Evolutionary conservation across 2,888 invertebrate genomes (phyloP), one percentile per base, ranked within the genome.

Genomic region (Macrosiphum euphorbiae): DNA sequence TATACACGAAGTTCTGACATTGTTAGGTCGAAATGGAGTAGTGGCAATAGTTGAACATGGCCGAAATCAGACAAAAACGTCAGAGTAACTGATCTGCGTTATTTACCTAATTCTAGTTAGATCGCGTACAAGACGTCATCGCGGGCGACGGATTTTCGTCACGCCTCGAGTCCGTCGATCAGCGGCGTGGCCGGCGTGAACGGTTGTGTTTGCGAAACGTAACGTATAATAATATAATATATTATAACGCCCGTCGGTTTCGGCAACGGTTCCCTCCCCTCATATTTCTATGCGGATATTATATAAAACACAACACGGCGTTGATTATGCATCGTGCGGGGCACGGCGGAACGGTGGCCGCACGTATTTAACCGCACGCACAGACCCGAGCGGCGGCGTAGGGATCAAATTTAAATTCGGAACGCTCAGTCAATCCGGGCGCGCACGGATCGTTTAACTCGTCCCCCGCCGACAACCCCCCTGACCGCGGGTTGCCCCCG

Each of bases 381-480:
- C 28, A 11, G 44, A 50, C 44, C 67, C 35, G 52, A 16, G 61
- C 35, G 61, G 58, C 41, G 61, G 58, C 58, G 89, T 16, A 61
- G 78, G 78, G 92, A 61, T 92, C 86, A 92, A 67, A 92, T 92
- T 92, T 88, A 92, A 92, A 92, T 92, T 92, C 92, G 67, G 67
- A 52, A 28, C 61, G 67, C 87, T 92, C 50, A 88, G 92, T 92
- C 87, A 88, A 92, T 92, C 67, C 87, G 92, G 35, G 52, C 11
- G 50, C 50, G 35, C 50, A 52, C 87, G 67, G 87, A 92, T 92
- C 91, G 91, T 92, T 92, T 92, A 92, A 92, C 86, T 92, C 86
- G 28, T 5, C 58, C 44, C 84, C 55, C 52, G 13, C 13, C 50
- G 50, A 11, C 47, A 7, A 28, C 52, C 41, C 41, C 41, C 41